Conservation (phyloP, 2,888 invertebrate genomes). For the Diarsia dahlii region DNA sequence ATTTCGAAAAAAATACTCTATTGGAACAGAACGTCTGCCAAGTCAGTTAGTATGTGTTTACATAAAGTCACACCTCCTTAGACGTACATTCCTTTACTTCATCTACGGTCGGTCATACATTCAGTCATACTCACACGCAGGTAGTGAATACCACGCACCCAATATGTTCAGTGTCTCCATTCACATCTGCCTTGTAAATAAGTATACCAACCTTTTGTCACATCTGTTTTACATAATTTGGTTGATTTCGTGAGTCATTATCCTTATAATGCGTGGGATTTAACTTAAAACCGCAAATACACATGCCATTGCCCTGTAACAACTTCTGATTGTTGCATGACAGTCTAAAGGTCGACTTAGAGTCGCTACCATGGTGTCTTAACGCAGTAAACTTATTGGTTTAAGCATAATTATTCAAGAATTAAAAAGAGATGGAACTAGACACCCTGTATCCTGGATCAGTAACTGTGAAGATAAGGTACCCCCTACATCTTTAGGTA, state of each 20-base stretch:
- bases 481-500: too few species aligned
- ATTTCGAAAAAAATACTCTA: too few species aligned
- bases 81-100: background rate
- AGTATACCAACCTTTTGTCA: background rate
- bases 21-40: too few species aligned
- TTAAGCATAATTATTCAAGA: too few species aligned
- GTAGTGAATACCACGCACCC: background rate
- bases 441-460: background rate
- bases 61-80: background rate
- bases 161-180: background rate
- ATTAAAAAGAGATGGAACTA: background rate
- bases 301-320: background rate
- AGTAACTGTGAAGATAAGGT: too few species aligned
- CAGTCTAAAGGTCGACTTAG: background rate
- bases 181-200: background rate
- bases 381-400: too few species aligned
- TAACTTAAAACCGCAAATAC: background rate
- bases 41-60: too few species aligned
- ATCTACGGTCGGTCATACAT: background rate
- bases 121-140: background rate
- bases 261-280: background rate
- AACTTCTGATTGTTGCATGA: background rate
- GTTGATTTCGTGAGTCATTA: slow-evolving; percentile 16
- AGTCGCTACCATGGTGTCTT: too few species aligned
- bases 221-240: slow-evolving; percentile 7